Percentiles rank a stretch among this genome's conserved stretches.
Evolutionary conservation across 2,113 vertebrate species (phyloP).

Genomic region (Dicerorhinus sumatrensis): DNA sequence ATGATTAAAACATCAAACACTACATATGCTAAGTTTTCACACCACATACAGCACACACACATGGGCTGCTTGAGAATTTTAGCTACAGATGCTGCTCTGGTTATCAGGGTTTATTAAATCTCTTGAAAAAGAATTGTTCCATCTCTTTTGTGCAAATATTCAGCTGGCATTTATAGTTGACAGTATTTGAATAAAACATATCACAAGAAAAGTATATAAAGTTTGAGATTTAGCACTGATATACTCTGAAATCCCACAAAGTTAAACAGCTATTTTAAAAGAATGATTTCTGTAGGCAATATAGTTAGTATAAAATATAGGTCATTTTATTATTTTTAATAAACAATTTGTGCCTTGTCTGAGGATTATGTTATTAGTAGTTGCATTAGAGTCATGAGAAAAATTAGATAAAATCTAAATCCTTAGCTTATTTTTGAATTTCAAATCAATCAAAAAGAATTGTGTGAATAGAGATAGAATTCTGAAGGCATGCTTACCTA

Average conservation of each 20-base stretch:
- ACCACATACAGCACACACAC: neutral
- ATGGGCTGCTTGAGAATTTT: neutral
- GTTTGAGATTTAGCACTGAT: neutral
- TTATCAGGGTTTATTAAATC: neutral
- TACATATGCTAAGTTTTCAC: slow-evolving; percentile 67
- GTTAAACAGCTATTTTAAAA: neutral
- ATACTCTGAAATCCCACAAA: neutral
- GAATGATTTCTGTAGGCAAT: neutral
- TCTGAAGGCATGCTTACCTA: neutral
- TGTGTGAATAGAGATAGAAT: neutral
- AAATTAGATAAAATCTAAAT: neutral
- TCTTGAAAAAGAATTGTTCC: neutral
- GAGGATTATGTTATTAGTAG: neutral
- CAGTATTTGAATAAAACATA: neutral
- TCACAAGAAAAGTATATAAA: neutral
- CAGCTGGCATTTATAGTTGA: neutral
- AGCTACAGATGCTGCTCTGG: neutral
- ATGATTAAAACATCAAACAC: slow-evolving; percentile 57
- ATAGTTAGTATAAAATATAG: neutral
- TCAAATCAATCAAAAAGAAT: neutral
- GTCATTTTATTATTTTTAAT: neutral
- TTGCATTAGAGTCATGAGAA: neutral
- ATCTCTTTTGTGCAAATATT: neutral
- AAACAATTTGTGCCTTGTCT: neutral
- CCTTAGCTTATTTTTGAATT: neutral